Evolutionary conservation across 2,888 invertebrate genomes (phyloP), one percentile per base, ranked within the genome.

Genomic region (Philhelius pedissequus): DNA sequence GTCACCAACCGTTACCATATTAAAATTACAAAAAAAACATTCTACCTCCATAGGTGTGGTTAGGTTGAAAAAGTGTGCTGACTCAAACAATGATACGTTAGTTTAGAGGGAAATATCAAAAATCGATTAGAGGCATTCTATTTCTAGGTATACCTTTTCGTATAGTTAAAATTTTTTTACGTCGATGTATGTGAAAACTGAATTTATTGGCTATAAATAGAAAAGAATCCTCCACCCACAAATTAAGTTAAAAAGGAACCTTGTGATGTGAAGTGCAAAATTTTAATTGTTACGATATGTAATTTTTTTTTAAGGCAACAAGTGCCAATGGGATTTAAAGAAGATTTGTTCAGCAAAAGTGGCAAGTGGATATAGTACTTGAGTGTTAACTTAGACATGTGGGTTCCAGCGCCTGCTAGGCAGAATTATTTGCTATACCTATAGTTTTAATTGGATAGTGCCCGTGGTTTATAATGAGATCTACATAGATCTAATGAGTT

Each of bases 71-170:
- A 66, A 18, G 74, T 56, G 54, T 45, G 25, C 52, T 52, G 40
- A 56, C 30, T 27, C 48, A 50, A 30, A 20, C 48, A 20, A 8
- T 54, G 58, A 76, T 58, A 15, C 75, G 27, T 27, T 15, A 30
- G 8, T 35, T 43, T 58, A n/a, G 18, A 32, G 38, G 66, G 38
- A 58, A 70, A 66, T 66, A 66, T 58, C 45, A 71, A 71, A 77
- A 77, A 77, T 77, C 77, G 77, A 77, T 77, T 15, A 15, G 8
- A 27, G 52, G 8, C 1, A 27, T 52, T 27, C 13, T 13, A 13
- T 45, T 9, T 11, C 20, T 45, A 4, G 2, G 4, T 5, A n/a
- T n/a, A n/a, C n/a, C n/a, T n/a, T n/a, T n/a, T n/a, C 0, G 20
- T 45, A 20, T 18, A 22, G 18, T 18, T 18, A 18, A 3, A 18